A percentile compares a stretch with the other conserved stretches of the same genome.
Evolutionary conservation across 2,113 vertebrate genomes (phyloP).

Genomic region (Opisthocomus hoazin): DNA sequence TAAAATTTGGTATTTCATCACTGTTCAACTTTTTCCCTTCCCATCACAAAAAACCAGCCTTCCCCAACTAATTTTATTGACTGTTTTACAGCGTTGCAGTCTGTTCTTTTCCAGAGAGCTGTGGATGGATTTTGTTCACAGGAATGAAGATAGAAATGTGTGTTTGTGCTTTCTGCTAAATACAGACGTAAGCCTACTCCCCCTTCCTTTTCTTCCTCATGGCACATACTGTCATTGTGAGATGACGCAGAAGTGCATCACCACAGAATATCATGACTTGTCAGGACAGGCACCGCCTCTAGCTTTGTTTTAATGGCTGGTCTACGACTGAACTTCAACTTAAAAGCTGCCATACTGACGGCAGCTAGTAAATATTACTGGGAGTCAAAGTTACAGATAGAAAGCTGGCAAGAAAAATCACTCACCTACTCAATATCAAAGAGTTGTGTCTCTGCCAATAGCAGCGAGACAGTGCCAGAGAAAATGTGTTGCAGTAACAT

Average conservation of each 20-base stretch:
- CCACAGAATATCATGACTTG: conserved; percentile 1
- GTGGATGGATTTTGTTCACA: background rate
- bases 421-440: conserved; percentile 59
- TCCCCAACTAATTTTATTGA: background rate
- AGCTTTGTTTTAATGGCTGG: background rate
- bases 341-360: background rate
- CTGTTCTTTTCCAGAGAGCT: background rate
- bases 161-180: conserved; percentile 13
- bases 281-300: background rate
- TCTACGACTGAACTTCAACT: background rate
- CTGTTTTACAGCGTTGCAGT: background rate
- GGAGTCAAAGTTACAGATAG: conserved; percentile 39
- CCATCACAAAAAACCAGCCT: background rate
- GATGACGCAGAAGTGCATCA: conserved; percentile 17
- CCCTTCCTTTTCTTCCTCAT: background rate
- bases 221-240: background rate
- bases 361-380: conserved; percentile 36
- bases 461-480: conserved; percentile 17
- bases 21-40: background rate
- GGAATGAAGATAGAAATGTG: background rate
- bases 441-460: conserved; percentile 13
- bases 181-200: background rate
- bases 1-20: background rate
- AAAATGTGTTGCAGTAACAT: conserved; percentile 35
- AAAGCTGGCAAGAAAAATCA: conserved; percentile 37